These are phyloP conservation scores for Hypsopygia costalis DNA, from an alignment of 2,888 invertebrate species.

Conservation along the genomic window DNA sequence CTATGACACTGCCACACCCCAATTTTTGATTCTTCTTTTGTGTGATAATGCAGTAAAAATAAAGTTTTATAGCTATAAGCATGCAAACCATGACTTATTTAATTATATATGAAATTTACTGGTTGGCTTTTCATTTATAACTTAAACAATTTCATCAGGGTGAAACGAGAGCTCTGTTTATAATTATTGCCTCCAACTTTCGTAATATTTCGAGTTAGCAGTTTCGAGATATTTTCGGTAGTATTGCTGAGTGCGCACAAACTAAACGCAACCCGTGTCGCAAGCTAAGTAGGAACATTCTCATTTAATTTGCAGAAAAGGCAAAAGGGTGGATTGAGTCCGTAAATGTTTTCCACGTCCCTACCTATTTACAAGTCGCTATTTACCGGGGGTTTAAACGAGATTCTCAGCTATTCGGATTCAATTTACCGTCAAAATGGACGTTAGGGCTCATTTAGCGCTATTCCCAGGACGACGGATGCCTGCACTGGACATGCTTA, in stretches of 20 bases:
- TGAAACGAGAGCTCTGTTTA: too few species aligned
- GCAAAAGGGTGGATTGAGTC: constrained; percentile 61
- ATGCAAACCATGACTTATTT: too few species aligned
- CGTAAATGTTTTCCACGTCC: constrained; percentile 61
- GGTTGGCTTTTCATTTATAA: too few species aligned
- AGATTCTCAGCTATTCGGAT: constrained; percentile 60
- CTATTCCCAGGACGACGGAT: constrained; percentile 34
- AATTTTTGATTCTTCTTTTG: too few species aligned
- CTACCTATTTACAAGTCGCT: constrained; percentile 67
- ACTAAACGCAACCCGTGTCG: constrained; percentile 27
- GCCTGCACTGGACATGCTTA: constrained; percentile 13
- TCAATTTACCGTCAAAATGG: constrained; percentile 72
- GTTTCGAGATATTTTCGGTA: constrained; percentile 13
- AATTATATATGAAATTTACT: too few species aligned
- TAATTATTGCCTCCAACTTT: too few species aligned
- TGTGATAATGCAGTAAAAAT: too few species aligned
- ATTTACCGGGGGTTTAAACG: constrained; percentile 58
- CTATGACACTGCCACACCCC: too few species aligned
- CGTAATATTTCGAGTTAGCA: too few species aligned
- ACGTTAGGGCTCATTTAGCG: constrained; percentile 58
- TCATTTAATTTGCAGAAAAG: constrained; percentile 70
- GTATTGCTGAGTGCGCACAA: constrained; percentile 17
- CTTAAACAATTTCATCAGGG: too few species aligned
- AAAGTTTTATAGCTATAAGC: too few species aligned
- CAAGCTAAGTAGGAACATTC: constrained; percentile 34